These are phyloP conservation scores for Scaptomyza reducta DNA, from an alignment of 2,888 invertebrate genomes.

Conservation along the genomic window DNA sequence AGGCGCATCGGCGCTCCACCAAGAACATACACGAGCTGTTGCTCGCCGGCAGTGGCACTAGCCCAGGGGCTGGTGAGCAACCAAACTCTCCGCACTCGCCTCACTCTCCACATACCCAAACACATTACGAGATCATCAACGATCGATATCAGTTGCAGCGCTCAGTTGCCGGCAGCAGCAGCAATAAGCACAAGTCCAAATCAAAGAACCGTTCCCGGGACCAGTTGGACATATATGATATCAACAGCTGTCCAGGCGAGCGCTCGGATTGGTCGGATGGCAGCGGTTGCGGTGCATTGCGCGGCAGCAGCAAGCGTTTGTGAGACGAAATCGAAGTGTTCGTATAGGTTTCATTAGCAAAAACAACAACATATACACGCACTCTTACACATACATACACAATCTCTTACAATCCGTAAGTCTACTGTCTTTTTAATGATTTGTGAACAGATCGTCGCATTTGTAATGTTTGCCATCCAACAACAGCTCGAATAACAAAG, in stretches of 20 bases:
- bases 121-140: conserved; percentile 86
- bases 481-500: conserved; percentile 7
- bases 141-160: conserved; percentile 72
- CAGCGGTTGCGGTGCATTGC: conserved; percentile 53
- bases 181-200: conserved; percentile 59
- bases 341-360: conserved; percentile 73
- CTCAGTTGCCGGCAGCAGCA: conserved; percentile 22
- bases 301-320: conserved; percentile 77
- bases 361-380: conserved; percentile 6
- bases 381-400: conserved; percentile 1
- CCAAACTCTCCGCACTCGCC: conserved; percentile 83
- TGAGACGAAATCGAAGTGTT: conserved; percentile 84
- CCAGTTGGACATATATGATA: conserved; percentile 67
- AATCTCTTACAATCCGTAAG: conserved; percentile 3
- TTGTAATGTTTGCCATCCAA: conserved; percentile 73
- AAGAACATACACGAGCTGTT: conserved; percentile 82
- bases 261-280: conserved; percentile 81
- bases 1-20: conserved; percentile 84
- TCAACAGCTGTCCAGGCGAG: conserved; percentile 68
- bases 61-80: conserved; percentile 56
- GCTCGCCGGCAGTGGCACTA: conserved; percentile 84
- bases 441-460: conserved; percentile 48
- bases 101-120: conserved; percentile 8
- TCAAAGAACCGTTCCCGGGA: conserved; percentile 66
- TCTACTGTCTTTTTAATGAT: conserved; percentile 50